These are phyloP conservation scores for Agapornis canus DNA, from an alignment of 2,797 vertebrate species.

Conservation along the genomic window DNA sequence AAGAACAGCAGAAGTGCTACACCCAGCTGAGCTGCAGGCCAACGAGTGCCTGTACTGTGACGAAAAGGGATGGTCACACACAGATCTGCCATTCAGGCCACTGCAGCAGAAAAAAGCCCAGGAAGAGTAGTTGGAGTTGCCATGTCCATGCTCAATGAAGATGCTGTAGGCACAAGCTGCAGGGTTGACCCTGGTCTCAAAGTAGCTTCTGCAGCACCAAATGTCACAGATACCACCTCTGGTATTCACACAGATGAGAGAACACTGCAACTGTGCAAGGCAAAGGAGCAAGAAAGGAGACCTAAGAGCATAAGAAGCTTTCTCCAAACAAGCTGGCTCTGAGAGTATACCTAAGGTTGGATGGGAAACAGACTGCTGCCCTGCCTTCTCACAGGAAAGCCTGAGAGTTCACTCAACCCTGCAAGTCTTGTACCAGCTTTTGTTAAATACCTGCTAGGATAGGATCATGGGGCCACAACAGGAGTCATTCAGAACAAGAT, in stretches of 20 bases:
- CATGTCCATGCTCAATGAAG: neutral
- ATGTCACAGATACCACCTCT: neutral
- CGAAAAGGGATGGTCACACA: neutral
- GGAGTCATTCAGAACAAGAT: neutral
- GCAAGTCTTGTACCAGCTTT: neutral
- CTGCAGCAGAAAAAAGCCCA: neutral
- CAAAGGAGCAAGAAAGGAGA: neutral
- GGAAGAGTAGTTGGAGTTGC: neutral
- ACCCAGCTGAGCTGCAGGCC: neutral
- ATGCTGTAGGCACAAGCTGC: rapidly evolving
- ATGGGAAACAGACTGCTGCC: neutral
- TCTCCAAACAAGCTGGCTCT: neutral
- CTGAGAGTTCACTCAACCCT: neutral
- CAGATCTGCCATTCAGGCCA: neutral
- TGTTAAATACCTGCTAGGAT: neutral
- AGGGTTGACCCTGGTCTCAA: neutral
- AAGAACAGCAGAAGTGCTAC: neutral
- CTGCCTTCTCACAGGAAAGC: neutral
- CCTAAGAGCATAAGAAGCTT: neutral
- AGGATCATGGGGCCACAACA: neutral
- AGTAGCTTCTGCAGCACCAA: neutral
- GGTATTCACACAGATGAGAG: neutral
- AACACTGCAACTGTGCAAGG: neutral
- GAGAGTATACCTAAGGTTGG: neutral
- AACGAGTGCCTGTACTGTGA: rapidly evolving